Evolutionary conservation across 2,888 invertebrate species (phyloP), one percentile per base, ranked within the genome.

Genomic region (Pseudococcus viburni): DNA sequence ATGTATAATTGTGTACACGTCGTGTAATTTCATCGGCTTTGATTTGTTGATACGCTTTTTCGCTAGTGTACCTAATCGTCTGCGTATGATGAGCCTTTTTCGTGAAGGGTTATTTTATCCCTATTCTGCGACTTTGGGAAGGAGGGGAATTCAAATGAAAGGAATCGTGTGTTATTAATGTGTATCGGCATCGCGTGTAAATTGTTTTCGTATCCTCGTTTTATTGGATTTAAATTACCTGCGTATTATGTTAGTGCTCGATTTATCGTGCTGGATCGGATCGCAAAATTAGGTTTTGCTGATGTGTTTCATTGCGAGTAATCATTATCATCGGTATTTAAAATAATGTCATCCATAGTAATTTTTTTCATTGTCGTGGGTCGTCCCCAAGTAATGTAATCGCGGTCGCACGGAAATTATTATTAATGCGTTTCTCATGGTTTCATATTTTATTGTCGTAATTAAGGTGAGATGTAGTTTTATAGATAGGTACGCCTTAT

Each of bases 1-100:
- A 11, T 51, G 51, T 51, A 51, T 51, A 15, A 33, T 42, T 42
- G 48, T 12, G 15, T 51, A 51, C 11, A 51, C 80, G 15, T 46
- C 46, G 51, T 51, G 26, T 84, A 48, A 7, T 84, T 51, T 84
- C 51, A 84, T n/a, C 39, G 77, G 77, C 77, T 77, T 77, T 77
- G 77, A 77, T 77, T 77, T 77, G 77, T 77, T 39, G 19, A 42
- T 77, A 77, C n/a, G 77, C 77, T 77, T 77, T 42, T 77, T 55
- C 33, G 77, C 77, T 77, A 77, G 68, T 68, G 26, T 68, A 33
- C 26, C 26, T 33, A 68, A 68, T 68, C 22, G 68, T 12, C 68
- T 68, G 68, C 48, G 48, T 51, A 9, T 68, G 68, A 68, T 68
- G 22, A 68, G 11, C 68, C 73, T 33, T 73, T 73, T 73, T 33